These are phyloP conservation scores for Odontothrips loti DNA, from an alignment of 2,888 invertebrate genomes.

Conservation along the genomic window DNA sequence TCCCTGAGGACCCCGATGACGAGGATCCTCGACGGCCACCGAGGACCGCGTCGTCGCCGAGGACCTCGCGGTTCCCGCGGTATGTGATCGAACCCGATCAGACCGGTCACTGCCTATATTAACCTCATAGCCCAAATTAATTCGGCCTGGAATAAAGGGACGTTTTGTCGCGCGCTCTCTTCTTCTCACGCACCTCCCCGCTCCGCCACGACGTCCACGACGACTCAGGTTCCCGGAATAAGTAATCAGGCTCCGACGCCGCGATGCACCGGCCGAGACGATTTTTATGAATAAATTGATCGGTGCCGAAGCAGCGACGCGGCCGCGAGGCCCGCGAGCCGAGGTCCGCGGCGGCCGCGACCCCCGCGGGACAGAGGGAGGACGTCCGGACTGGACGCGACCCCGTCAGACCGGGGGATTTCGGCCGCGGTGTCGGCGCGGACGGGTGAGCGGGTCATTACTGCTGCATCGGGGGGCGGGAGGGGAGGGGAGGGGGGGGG, in stretches of 20 bases:
- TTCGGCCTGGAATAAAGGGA: background rate
- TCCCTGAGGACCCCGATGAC: too few species aligned
- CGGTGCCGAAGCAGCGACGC: background rate
- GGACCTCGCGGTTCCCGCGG: background rate
- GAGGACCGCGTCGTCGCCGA: constrained; percentile 35
- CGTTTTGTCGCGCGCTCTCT: background rate
- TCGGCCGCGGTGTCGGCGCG: background rate
- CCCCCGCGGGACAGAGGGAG: too few species aligned
- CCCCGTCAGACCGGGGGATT: background rate
- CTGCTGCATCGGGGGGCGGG: too few species aligned
- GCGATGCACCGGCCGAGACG: background rate
- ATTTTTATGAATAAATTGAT: constrained; percentile 6
- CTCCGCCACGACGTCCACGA: too few species aligned
- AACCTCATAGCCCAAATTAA: background rate
- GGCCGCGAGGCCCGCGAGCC: background rate
- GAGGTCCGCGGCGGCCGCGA: background rate
- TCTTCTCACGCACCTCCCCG: too few species aligned
- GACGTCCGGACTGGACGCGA: background rate
- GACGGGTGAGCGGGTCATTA: too few species aligned
- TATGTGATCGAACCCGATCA: background rate
- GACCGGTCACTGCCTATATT: background rate
- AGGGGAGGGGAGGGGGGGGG: too few species aligned
- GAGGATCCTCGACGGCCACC: too few species aligned
- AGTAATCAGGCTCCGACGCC: background rate
- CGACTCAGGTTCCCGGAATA: background rate